Evolutionary conservation across 2,888 invertebrate genomes (phyloP), one percentile per base, ranked within the genome.

Genomic region (Smittia aterrima): DNA sequence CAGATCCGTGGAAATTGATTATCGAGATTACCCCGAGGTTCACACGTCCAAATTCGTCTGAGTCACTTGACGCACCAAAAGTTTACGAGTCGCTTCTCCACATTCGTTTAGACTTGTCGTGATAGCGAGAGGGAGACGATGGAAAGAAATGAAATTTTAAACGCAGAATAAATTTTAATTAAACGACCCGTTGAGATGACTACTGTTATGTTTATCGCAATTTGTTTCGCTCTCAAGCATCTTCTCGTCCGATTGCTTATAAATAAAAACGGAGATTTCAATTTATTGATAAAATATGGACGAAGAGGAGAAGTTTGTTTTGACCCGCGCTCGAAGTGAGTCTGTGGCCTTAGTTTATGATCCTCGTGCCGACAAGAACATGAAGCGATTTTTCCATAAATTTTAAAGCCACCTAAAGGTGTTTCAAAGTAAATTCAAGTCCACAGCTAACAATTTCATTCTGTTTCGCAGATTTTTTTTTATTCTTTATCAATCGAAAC

Each of bases 161-260:
- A 67, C 40, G 27, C 40, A 67, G 16, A 62, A 72, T 72, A 72
- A 72, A 72, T 72, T 72, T 72, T 62, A 72, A 72, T 72, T 72
- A 72, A 72, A 72, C 22, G 20, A 62, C 24, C 72, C 40, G 62
- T n/a, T 72, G 72, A 72, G 62, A 62, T 70, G 58, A 72, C 72
- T 72, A 72, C 72, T 72, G 72, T 58, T 72, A 62, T 72, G 54
- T 62, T 54, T 40, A 27, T 71, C 40, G 22, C 72, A 72, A 58
- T 72, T 72, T 72, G 58, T 40, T 72, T 58, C 62, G 40, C 4
- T 32, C 47, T n/a, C 18, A 22, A 58, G 18, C 20, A 54, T 47
- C 41, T 24, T 70, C 22, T 47, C 58, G 32, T 54, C 18, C 32
- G 70, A 70, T 70, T 54, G 27, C 54, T 54, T 41, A 70, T 70